Conservation (phyloP, 2,113 vertebrate species). For the Istiophorus platypterus region DNA sequence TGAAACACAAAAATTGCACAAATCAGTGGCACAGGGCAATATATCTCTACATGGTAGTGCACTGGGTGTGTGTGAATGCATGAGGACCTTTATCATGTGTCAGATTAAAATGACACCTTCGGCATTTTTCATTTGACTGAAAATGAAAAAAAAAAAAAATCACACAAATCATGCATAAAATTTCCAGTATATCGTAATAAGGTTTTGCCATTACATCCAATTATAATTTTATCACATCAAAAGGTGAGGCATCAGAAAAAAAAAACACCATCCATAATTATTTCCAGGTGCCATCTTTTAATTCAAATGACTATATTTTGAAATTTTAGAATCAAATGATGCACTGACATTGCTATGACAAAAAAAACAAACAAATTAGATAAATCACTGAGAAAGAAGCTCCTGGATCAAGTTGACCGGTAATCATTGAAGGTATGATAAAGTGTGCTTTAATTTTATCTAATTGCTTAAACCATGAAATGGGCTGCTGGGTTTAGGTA, state of each 20-base stretch:
- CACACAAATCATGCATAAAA: constrained; percentile 8
- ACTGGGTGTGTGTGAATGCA: background rate
- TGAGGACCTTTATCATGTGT: constrained; percentile 13
- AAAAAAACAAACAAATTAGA: background rate
- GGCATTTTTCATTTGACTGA: constrained; percentile 5
- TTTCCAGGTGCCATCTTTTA: constrained; percentile 2
- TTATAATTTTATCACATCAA: constrained; percentile 23
- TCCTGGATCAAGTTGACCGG: background rate
- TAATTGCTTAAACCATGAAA: constrained; percentile 35
- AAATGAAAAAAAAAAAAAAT: too few relatives aligned
- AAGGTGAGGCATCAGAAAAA: background rate
- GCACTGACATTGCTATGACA: background rate
- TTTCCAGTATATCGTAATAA: background rate
- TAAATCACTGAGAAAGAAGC: constrained; percentile 14
- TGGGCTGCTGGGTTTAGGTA: constrained; percentile 6
- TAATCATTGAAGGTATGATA: background rate
- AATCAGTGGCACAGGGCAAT: background rate
- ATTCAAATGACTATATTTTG: background rate
- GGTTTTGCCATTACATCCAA: constrained; percentile 10
- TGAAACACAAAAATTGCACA: background rate
- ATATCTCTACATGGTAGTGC: background rate
- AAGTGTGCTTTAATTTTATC: constrained; percentile 15
- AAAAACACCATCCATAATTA: background rate
- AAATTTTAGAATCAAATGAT: constrained; percentile 29
- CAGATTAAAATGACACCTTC: constrained; percentile 21